Percentiles rank a stretch among this genome's conserved stretches.
phyloP scores from a whole-genome alignment of 2,113 vertebrate species.

The Brachyistius frenatus region DNA sequence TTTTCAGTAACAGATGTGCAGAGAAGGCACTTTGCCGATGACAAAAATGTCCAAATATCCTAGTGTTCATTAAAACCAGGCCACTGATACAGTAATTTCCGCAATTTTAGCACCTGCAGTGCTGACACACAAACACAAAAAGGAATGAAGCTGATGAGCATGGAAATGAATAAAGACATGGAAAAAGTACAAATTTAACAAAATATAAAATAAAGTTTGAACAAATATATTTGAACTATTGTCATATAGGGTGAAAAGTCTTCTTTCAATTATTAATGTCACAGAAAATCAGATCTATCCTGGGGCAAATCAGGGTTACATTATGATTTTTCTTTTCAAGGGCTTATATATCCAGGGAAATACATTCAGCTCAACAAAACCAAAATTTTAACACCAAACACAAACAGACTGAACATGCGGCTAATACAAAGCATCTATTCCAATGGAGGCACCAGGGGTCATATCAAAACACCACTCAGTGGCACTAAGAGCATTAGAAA shows the following conservation, averaged over 20 bases:
- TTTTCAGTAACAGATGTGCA: conserved; percentile 79
- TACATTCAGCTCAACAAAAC: conserved; percentile 42
- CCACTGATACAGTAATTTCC: conserved; percentile 68
- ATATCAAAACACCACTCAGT: conserved; percentile 53
- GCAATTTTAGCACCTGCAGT: conserved; percentile 72
- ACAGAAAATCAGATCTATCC: conserved; percentile 19
- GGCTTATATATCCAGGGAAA: conserved; percentile 28
- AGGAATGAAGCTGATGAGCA: conserved; percentile 14
- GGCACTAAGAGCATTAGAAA: conserved; percentile 70
- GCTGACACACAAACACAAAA: conserved; percentile 6
- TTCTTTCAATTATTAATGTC: not conserved
- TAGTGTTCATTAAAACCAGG: conserved; percentile 66
- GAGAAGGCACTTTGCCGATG: conserved; percentile 57
- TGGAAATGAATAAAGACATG: not conserved
- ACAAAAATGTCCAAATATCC: conserved; percentile 72
- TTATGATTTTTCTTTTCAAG: conserved; percentile 10
- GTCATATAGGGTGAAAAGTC: not conserved
- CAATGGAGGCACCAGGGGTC: conserved; percentile 44
- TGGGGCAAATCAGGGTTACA: not conserved
- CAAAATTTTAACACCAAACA: conserved; percentile 46
- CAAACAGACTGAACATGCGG: conserved; percentile 34
- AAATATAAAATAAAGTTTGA: not conserved
- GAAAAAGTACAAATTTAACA: not conserved
- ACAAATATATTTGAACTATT: not conserved
- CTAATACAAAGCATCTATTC: conserved; percentile 60